These are phyloP conservation scores for Leucania comma DNA, from an alignment of 2,888 invertebrate genomes.

Conservation along the genomic window DNA sequence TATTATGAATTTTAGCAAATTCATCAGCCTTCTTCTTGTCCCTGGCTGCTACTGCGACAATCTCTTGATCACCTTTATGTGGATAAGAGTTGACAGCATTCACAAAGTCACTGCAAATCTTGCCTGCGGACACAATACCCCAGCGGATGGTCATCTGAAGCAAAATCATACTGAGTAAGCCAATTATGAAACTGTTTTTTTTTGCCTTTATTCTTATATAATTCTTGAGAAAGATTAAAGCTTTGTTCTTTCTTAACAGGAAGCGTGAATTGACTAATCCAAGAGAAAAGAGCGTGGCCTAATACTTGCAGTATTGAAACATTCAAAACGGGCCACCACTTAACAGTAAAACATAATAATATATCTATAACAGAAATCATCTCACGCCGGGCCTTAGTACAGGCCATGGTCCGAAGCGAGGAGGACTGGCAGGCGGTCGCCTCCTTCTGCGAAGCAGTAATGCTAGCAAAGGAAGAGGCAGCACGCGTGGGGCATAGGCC, in stretches of 20 bases:
- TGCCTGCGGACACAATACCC: constrained; percentile 96
- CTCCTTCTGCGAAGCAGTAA: no score
- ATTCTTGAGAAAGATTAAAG: neutral
- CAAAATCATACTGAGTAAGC: neutral
- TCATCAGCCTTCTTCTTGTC: constrained; percentile 92
- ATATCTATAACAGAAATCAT: no score
- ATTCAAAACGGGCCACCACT: no score
- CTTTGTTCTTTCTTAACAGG: neutral
- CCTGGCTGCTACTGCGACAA: constrained; percentile 94
- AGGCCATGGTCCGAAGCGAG: no score
- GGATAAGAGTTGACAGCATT: constrained; percentile 92
- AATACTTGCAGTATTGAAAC: no score
- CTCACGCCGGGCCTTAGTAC: no score
- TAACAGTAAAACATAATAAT: no score
- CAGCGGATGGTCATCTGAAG: constrained; percentile 91
- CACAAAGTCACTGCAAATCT: constrained; percentile 96
- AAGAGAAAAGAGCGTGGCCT: no score
- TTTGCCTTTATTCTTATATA: neutral
- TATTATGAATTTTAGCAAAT: constrained; percentile 93
- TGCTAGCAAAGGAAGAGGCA: no score
- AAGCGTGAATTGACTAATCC: no score
- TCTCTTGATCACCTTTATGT: constrained; percentile 91
- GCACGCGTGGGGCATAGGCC: no score
- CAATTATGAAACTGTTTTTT: neutral
- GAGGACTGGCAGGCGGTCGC: no score